phyloP scores from a whole-genome alignment of 2,113 vertebrate species.

The Chamaea fasciata region DNA sequence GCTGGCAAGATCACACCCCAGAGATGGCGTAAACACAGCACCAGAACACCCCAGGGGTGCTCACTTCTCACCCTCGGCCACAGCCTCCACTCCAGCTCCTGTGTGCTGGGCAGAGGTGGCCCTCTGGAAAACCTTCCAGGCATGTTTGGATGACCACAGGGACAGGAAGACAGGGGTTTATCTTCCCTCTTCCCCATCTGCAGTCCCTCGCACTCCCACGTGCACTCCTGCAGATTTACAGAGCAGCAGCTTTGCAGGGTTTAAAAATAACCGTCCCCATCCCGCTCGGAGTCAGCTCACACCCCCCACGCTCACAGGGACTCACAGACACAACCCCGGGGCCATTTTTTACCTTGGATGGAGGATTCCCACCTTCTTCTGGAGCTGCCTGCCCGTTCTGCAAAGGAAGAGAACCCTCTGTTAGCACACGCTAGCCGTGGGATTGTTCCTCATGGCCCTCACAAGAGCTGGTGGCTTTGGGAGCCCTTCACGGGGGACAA shows the following conservation, averaged over 20 bases:
- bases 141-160: not conserved
- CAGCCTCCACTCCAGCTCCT: not conserved
- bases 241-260: not conserved
- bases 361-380: constrained; percentile 68
- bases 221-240: not conserved
- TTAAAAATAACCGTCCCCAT: not conserved
- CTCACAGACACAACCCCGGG: not conserved
- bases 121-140: not conserved
- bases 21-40: not conserved
- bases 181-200: not conserved
- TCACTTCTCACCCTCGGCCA: fast-evolving
- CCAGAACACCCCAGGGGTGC: not conserved
- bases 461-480: not conserved
- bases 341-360: constrained; percentile 61
- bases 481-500: not conserved
- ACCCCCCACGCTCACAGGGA: not conserved
- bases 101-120: not conserved
- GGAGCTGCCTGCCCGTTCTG: constrained; percentile 73
- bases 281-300: not conserved
- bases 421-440: not conserved
- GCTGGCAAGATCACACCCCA: not conserved
- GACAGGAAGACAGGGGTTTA: not conserved
- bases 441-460: not conserved
- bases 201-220: not conserved
- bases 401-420: constrained; percentile 39